Evolutionary conservation across 37 sponge, comb jelly and placozoan species (phyloP).

Genomic region (Beroe ovata): DNA sequence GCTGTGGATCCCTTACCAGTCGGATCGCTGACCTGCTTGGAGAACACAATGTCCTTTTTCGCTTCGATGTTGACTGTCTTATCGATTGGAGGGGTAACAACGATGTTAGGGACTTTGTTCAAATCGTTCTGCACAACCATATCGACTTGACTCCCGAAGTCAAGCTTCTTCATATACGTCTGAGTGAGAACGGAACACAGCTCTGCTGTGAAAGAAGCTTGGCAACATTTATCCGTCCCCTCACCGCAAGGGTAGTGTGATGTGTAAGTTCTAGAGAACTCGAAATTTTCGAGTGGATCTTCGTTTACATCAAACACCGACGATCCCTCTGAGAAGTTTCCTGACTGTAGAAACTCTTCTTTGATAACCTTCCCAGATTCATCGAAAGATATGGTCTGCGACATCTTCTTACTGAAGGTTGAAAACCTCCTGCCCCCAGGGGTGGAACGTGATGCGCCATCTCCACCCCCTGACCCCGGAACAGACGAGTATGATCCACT

Average conservation of each 20-base stretch:
- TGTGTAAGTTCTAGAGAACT: not conserved
- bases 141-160: not conserved
- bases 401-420: not conserved
- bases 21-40: not conserved
- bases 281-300: not conserved
- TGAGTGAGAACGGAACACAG: not conserved
- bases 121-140: not conserved
- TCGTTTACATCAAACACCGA: conserved; percentile 20
- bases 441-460: not conserved
- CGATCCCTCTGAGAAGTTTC: not conserved
- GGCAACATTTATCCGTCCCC: not conserved
- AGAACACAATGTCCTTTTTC: not conserved
- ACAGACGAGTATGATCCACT: not conserved
- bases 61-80: not conserved
- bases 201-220: not conserved
- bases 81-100: conserved; percentile 30
- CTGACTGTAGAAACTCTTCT: conserved; percentile 19
- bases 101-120: conserved; percentile 60
- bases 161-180: not conserved
- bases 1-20: not conserved
- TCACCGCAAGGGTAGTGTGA: not conserved
- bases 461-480: not conserved
- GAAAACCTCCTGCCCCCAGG: not conserved
- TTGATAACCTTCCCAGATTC: conserved; percentile 13
- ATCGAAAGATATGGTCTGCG: conserved; percentile 45